Base-by-base conservation (phyloP, 2,888 invertebrate species). In the Augiades crinisus region DNA sequence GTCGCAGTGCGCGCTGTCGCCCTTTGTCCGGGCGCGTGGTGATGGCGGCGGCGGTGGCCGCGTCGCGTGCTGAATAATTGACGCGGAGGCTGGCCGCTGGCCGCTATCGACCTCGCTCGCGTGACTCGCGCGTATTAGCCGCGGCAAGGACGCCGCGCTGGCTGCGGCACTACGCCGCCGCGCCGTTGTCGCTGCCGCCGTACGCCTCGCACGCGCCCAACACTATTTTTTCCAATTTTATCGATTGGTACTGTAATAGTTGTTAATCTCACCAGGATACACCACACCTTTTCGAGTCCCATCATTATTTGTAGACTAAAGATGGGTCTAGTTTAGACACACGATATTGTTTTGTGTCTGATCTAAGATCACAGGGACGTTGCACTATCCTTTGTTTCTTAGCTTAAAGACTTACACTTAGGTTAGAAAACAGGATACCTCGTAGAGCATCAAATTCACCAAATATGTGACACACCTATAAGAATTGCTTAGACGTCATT, bases 71-170 rank as follows among this genome's bases (percentile, higher is more conserved):
- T 86, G 83, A 87, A 86, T 86, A 82, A 84, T 84, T 82, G 81
- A 85, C 72, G 79, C 78, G 76, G 81, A 82, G 84, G 79, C 81
- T 82, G 83, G 72, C 75, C 74, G 75, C 70, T 75, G 86, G 88
- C 86, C 88, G 82, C 83, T 85, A 89, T 88, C 90, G 89, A 89
- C 90, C 89, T 80, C 81, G 71, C 72, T 89, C 81, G 85, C 84
- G 84, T 83, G 85, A 79, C 83, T 76, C 68, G 78, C 76, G 72
- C 75, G 78, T 70, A 75, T 80, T 77, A 79, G 68, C 74, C 73
- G 69, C 70, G 72, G 78, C 87, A 82, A 85, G 85, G 87, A 80
- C 86, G 83, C 81, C 85, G 81, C 81, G 85, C 86, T 77, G 84
- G 81, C 86, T 86, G 84, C 82, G 82, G 74, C 76, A 78, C 69